These are phyloP conservation scores for Diacarnus erythraeanus DNA, from an alignment of 37 sponge, comb jelly and placozoan species.

Conservation along the genomic window DNA sequence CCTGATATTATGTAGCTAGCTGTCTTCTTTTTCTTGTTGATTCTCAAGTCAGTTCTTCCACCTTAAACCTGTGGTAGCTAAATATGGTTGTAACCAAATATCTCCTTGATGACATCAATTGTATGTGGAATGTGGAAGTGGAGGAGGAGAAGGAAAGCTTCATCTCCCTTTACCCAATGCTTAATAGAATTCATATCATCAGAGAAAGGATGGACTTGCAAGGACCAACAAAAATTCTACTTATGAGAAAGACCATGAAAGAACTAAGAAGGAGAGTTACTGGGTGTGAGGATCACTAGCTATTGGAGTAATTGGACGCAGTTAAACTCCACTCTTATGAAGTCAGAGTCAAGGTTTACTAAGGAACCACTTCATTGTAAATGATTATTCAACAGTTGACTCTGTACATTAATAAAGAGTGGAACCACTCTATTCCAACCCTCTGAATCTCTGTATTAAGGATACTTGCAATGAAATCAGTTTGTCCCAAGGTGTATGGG, in stretches of 20 bases:
- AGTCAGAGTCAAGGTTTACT: background rate
- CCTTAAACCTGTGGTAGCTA: constrained; percentile 1
- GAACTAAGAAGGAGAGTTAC: constrained; percentile 26
- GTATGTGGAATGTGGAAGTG: constrained; percentile 23
- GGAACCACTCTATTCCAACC: no score
- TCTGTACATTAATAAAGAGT: no score
- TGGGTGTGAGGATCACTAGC: background rate
- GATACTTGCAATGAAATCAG: no score
- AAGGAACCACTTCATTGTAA: background rate
- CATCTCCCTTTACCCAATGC: constrained; percentile 50
- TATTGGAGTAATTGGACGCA: background rate
- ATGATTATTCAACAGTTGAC: no score
- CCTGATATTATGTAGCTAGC: no score
- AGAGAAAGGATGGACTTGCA: constrained; percentile 30
- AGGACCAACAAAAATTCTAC: constrained; percentile 22
- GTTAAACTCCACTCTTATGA: background rate
- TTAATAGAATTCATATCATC: constrained; percentile 52
- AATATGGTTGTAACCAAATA: constrained; percentile 59
- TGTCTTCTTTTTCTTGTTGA: background rate
- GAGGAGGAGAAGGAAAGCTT: constrained; percentile 1
- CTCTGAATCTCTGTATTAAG: no score
- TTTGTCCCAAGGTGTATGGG: no score
- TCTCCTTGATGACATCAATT: constrained; percentile 26
- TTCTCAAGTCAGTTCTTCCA: constrained; percentile 27
- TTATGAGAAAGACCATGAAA: constrained; percentile 34